Base-by-base conservation (phyloP, 2,113 vertebrate species). In the Neodon shergylaensis region DNA sequence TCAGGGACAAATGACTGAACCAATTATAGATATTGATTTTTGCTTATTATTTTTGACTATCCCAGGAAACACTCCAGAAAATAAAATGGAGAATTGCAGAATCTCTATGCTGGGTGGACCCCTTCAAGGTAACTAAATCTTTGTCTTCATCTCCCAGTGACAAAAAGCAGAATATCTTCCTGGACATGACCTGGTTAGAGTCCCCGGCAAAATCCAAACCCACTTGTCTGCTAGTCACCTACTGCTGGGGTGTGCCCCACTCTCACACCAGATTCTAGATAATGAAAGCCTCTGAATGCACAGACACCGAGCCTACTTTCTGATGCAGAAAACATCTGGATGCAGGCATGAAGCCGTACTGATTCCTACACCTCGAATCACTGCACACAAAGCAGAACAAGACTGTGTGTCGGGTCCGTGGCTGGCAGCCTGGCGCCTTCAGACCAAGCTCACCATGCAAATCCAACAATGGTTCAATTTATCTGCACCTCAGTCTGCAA, bases 1-100 rank as follows among this genome's bases (percentile, higher is more conserved):
- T 93, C 79, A 84, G 92, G 78, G 78, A 96, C 87, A 94, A 95
- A 91, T 96, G 42, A 61, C 70, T 61, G 78, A 87, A 88, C 24
- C 26, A 94, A 94, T 72, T 83, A 54, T 36, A 16, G 74, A 68
- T 93, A 82, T 88, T 92, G 88, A 92, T 95, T 93, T 96, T 90
- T 90, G 87, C 65, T 81, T 90, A n/a, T 90, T 93, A 88, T 74
- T 90, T 90, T 70, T 93, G 77, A 74, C 36, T 76, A n/a, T 58
- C 61, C 74, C 82, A 86, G 87, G 49, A 66, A 72, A 88, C 39
- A 26, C 84, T 91, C 76, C 74, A 92, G 76, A 88, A 94, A 96
- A 94, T 66, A 7, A 93, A 94, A 94, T 82, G 4, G 47, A 92
- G 52, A 90, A 84, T 47, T 39, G 39, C 10, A 90, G 70, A 84